Evolutionary conservation across 2,888 invertebrate genomes (phyloP).

Genomic region (Beris morrisii): DNA sequence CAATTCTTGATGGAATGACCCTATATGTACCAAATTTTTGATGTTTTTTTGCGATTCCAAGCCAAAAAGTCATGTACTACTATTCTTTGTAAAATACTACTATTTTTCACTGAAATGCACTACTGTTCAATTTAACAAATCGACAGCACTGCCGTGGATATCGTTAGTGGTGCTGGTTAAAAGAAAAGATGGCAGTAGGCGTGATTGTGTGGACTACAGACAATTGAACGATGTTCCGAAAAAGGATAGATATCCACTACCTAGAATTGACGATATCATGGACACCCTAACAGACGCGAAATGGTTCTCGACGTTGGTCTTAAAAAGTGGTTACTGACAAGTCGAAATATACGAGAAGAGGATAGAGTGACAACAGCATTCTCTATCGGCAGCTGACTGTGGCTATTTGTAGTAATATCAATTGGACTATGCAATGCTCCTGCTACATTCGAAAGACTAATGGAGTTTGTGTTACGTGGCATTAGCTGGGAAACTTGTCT

Average conservation of each 20-base stretch:
- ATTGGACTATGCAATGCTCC: constrained; percentile 40
- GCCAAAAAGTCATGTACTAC: too few relatives aligned
- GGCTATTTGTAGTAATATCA: constrained; percentile 43
- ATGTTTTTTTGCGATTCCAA: too few relatives aligned
- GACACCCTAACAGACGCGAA: constrained; percentile 39
- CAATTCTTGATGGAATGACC: too few relatives aligned
- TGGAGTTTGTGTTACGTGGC: constrained; percentile 35
- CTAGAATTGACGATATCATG: constrained; percentile 35
- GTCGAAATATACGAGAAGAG: constrained; percentile 26
- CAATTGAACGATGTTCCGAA: constrained; percentile 31
- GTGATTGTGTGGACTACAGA: constrained; percentile 13
- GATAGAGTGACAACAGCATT: constrained; percentile 43
- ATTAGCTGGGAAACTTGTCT: constrained; percentile 37
- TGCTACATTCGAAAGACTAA: constrained; percentile 40
- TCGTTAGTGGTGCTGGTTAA: not conserved
- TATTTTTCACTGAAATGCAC: too few relatives aligned
- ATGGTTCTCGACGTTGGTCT: constrained; percentile 41
- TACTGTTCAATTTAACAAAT: too few relatives aligned
- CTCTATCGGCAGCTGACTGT: constrained; percentile 39
- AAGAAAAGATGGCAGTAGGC: not conserved
- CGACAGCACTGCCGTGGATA: too few relatives aligned
- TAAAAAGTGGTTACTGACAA: constrained; percentile 40
- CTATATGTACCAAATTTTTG: too few relatives aligned
- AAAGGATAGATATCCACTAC: constrained; percentile 21
- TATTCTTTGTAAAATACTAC: too few relatives aligned